Evolutionary conservation across 1,140 invertebrate species (phyloP), one percentile per base, ranked within the genome.

Genomic region (Drosophila insularis): DNA sequence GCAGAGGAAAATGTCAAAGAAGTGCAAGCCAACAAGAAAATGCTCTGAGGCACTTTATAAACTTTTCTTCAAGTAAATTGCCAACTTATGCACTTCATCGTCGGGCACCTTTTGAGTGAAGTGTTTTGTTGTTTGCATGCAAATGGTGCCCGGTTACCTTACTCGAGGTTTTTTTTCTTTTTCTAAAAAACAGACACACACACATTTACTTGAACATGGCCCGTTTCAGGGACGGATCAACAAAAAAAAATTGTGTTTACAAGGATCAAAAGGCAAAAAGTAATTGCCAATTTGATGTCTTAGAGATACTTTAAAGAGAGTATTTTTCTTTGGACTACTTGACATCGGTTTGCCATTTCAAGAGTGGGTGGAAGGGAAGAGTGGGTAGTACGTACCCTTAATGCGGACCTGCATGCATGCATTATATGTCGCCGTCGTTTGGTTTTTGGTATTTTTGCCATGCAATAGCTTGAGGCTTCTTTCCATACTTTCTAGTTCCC

Each of bases 101-200:
- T 19, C 64, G 32, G 64, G 54, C 64, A 67, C 65, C 65, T 67
- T 67, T 67, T 32, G 11, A 50, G 43, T 19, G 58, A 71, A 66
- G 75, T 75, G 67, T 65, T 75, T 75, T 75, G 72, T 75, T 75
- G 61, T 65, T 75, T 75, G 72, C 73, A 75, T 75, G 72, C 73
- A 75, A 75, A 75, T 75, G 72, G 59, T 46, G 14, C 55, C 63
- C 71, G 40, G 59, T 58, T 74, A 74, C 63, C 69, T 46, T 27
- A 5, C 27, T 27, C 6, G 5, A 27, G 23, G 32, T 17, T 40
- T 71, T 63, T 55, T 17, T 60, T 19, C 14, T 17, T 7, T n/a
- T 14, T 50, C 13, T 46, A n/a, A n/a, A n/a, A 58, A 31, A 58
- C 55, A 58, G 14, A 58, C 31, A 58, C 31, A 58, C 55, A 58